Conservation (phyloP, 2,888 invertebrate species). For the Lobophora halterata region DNA sequence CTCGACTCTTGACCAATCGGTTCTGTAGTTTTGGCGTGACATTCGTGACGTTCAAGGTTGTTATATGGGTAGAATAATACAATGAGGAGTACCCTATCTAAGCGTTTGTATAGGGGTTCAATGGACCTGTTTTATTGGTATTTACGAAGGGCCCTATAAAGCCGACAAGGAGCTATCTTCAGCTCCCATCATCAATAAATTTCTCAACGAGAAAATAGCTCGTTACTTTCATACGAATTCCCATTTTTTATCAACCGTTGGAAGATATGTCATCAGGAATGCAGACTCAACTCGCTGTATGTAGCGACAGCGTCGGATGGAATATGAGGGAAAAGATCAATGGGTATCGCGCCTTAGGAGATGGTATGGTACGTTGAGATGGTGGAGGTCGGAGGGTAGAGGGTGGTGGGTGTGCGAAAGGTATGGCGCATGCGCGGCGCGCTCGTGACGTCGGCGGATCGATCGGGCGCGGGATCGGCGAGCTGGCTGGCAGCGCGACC, state of each 20-base stretch:
- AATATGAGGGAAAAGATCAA: conserved; percentile 21
- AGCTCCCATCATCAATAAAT: conserved; percentile 57
- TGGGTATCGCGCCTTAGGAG: conserved; percentile 28
- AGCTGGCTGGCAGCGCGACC: conserved; percentile 25
- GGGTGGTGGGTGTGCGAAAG: conserved; percentile 30
- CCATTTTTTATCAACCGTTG: conserved; percentile 4
- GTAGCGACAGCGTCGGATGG: not conserved
- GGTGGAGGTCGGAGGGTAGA: conserved; percentile 23
- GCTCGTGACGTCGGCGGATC: conserved; percentile 70
- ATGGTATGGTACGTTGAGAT: conserved; percentile 7
- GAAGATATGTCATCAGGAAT: conserved; percentile 2
- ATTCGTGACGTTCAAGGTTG: no score
- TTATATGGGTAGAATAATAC: no score
- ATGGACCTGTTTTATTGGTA: no score
- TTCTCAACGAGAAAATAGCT: conserved; percentile 58
- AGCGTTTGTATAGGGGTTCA: no score
- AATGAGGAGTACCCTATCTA: no score
- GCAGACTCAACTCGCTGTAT: conserved; percentile 16
- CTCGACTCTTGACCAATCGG: no score
- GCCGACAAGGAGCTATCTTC: conserved; percentile 5
- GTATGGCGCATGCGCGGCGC: conserved; percentile 45
- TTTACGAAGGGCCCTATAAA: conserved; percentile 2
- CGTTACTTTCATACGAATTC: conserved; percentile 9
- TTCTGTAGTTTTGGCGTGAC: no score
- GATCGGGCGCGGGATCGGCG: conserved; percentile 43